phyloP scores from a whole-genome alignment of 2,888 invertebrate genomes.

The Tetranychus truncatus region DNA sequence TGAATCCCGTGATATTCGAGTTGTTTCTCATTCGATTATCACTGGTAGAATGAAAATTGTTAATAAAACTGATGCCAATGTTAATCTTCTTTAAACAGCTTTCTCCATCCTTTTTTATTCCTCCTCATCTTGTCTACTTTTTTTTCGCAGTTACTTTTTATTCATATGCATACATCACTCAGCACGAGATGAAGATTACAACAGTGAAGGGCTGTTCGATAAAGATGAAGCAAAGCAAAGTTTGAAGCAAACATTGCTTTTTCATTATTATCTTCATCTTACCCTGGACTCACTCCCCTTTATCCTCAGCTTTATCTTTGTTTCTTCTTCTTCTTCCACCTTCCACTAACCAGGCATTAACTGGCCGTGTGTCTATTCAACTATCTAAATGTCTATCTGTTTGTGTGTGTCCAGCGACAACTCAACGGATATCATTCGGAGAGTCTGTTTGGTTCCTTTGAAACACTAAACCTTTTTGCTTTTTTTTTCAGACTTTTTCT shows the following conservation, averaged over 20 bases:
- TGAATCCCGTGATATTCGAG: too few species aligned
- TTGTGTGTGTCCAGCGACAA: not conserved
- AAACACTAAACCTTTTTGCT: not conserved
- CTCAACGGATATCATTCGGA: not conserved
- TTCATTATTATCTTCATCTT: not conserved
- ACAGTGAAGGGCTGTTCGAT: not conserved
- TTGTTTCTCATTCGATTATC: too few species aligned
- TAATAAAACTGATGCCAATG: too few species aligned
- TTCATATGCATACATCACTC: not conserved
- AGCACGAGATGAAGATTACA: not conserved
- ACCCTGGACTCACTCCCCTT: not conserved
- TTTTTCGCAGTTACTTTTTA: not conserved
- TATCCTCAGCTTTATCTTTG: not conserved
- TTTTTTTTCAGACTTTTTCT: too few species aligned
- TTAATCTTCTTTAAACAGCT: too few species aligned
- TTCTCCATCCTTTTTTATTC: too few species aligned
- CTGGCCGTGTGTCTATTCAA: not conserved
- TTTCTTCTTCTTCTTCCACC: not conserved
- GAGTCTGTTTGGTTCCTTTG: not conserved
- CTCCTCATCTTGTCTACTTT: not conserved
- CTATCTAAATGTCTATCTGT: not conserved
- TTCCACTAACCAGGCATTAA: not conserved
- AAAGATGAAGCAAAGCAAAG: not conserved
- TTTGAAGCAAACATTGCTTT: not conserved
- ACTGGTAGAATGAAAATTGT: too few species aligned